phyloP scores from a whole-genome alignment of 2,888 invertebrate genomes.

The Embidobia sp. region DNA sequence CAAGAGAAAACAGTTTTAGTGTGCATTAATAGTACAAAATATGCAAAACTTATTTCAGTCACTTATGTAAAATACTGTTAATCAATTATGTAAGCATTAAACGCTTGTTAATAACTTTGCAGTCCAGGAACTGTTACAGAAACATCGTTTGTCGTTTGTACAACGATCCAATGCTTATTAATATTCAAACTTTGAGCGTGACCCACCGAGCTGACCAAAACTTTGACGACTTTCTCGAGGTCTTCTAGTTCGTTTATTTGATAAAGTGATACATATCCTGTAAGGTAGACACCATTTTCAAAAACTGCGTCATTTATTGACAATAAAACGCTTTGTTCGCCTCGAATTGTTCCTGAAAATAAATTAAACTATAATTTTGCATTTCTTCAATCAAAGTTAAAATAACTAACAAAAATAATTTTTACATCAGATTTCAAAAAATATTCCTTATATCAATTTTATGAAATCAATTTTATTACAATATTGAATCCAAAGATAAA shows the following conservation, averaged over 20 bases:
- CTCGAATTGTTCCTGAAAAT: conserved; percentile 77
- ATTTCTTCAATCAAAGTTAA: neutral
- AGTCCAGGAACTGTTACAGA: conserved; percentile 12
- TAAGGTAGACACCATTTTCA: conserved; percentile 74
- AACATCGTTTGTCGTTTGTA: conserved; percentile 73
- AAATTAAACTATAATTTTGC: neutral
- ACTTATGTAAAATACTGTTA: conserved; percentile 34
- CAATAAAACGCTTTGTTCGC: conserved; percentile 75
- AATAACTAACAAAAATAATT: no score
- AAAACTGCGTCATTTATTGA: conserved; percentile 79
- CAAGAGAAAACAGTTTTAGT: neutral
- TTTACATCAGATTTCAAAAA: no score
- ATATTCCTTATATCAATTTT: no score
- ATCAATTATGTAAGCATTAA: neutral
- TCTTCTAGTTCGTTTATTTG: conserved; percentile 69
- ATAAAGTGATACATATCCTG: conserved; percentile 73
- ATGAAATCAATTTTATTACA: no score
- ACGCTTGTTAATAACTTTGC: conserved; percentile 6
- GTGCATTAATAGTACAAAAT: neutral
- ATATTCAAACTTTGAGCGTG: conserved; percentile 75
- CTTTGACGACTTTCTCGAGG: conserved; percentile 75
- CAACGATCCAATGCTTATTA: conserved; percentile 77
- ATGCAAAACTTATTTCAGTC: conserved; percentile 17
- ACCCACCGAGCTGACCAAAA: conserved; percentile 72
- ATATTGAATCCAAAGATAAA: no score